phyloP scores from a whole-genome alignment of 2,113 vertebrate genomes.

The Vulpes lagopus region DNA sequence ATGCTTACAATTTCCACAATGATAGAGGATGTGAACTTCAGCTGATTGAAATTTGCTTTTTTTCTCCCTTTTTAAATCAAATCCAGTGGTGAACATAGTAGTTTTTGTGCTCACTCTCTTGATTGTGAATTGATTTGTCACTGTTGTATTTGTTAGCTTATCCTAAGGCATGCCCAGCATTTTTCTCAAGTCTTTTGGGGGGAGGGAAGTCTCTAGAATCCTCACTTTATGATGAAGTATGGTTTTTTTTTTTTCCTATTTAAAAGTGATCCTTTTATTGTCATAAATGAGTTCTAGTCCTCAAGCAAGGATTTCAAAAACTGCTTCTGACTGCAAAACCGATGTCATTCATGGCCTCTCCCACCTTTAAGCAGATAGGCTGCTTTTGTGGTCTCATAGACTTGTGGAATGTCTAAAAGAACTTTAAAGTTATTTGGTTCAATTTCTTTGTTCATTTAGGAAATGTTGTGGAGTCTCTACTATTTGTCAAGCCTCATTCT shows the following conservation, averaged over 20 bases:
- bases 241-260: not conserved
- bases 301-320: conserved; percentile 34
- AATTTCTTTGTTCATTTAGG: not conserved
- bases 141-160: not conserved
- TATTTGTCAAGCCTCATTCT: not conserved
- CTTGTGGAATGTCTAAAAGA: conserved; percentile 19
- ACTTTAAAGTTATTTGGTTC: not conserved
- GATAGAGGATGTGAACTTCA: not conserved
- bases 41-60: not conserved
- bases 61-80: not conserved
- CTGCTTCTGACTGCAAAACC: not conserved
- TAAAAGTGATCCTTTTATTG: conserved; percentile 25
- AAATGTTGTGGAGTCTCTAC: not conserved
- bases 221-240: not conserved
- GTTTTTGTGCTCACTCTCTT: conserved; percentile 3
- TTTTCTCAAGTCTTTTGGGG: not conserved
- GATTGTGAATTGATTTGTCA: not conserved
- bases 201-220: not conserved
- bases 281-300: not conserved
- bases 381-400: conserved; percentile 1
- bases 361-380: not conserved
- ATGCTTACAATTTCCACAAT: not conserved
- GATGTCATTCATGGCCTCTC: not conserved
- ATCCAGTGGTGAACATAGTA: not conserved
- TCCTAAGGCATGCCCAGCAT: not conserved